Percentiles rank a stretch among this genome's conserved stretches.
Evolutionary conservation across 2,797 vertebrate genomes (phyloP).

Genomic region (Coilia nasus): DNA sequence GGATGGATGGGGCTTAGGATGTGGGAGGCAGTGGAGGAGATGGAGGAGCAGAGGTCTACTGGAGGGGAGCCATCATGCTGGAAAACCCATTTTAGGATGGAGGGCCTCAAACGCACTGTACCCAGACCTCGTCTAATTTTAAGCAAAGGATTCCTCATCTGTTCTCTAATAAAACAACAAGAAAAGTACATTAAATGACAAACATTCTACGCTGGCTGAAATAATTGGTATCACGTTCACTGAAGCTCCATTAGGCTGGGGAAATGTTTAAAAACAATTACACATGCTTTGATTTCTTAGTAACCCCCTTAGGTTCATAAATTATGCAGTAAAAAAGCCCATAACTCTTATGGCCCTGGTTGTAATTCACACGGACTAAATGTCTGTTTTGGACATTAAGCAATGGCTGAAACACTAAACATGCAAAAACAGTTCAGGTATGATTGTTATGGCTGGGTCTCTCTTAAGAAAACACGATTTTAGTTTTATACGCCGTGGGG

Average conservation of each 20-base stretch:
- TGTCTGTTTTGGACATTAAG: slow-evolving; percentile 9
- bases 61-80: not conserved
- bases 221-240: too few species aligned
- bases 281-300: not conserved
- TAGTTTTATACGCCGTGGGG: not conserved
- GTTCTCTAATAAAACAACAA: too few species aligned
- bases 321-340: not conserved
- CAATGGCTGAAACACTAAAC: not conserved
- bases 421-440: not conserved
- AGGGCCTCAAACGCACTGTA: not conserved
- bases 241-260: too few species aligned
- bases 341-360: not conserved
- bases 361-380: not conserved
- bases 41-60: not conserved
- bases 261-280: not conserved
- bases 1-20: slow-evolving; percentile 23
- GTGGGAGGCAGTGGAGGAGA: not conserved
- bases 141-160: not conserved
- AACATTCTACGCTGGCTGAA: too few species aligned
- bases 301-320: not conserved
- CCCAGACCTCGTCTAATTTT: not conserved
- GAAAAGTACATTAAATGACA: too few species aligned
- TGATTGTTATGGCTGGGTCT: not conserved
- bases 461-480: not conserved
- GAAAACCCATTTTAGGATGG: not conserved